A percentile compares a stretch with the other conserved stretches of the same genome.
phyloP scores from a whole-genome alignment of 1,140 invertebrate species.

The Mycetomoellerius zeteki region DNA sequence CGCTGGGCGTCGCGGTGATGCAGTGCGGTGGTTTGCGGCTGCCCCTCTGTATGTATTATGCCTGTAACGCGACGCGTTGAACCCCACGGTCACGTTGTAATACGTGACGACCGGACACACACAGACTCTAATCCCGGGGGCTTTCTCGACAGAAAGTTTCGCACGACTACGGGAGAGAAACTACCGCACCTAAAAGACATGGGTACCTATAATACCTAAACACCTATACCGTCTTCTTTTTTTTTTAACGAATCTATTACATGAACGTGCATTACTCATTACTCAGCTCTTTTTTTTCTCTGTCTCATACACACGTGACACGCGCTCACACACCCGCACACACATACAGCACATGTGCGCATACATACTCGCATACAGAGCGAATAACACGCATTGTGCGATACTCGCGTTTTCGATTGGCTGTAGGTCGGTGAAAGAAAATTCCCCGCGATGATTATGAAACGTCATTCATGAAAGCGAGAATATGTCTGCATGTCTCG shows the following conservation, averaged over 20 bases:
- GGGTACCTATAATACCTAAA: slow-evolving; percentile 86
- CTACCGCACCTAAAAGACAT: slow-evolving; percentile 83
- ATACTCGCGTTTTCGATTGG: neutral
- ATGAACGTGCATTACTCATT: slow-evolving; percentile 6
- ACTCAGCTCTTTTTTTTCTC: neutral
- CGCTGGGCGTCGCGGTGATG: slow-evolving; percentile 86
- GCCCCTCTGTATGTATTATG: slow-evolving; percentile 79
- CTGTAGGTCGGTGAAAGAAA: neutral
- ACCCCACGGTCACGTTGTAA: slow-evolving; percentile 82
- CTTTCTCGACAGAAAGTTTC: slow-evolving; percentile 84
- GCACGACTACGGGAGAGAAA: slow-evolving; percentile 85
- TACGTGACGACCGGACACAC: slow-evolving; percentile 82
- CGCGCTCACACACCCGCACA: neutral
- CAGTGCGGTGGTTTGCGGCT: slow-evolving; percentile 86
- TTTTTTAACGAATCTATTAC: slow-evolving; percentile 72
- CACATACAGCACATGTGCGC: neutral
- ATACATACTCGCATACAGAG: neutral
- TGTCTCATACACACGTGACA: neutral
- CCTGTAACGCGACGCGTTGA: slow-evolving; percentile 77
- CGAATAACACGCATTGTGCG: too few species aligned
- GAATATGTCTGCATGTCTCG: slow-evolving; percentile 27
- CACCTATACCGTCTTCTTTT: slow-evolving; percentile 81
- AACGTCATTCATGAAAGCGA: neutral
- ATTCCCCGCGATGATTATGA: neutral
- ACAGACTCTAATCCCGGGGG: slow-evolving; percentile 81